phyloP scores from a whole-genome alignment of 2,113 vertebrate genomes.

The Smithornis capensis region DNA sequence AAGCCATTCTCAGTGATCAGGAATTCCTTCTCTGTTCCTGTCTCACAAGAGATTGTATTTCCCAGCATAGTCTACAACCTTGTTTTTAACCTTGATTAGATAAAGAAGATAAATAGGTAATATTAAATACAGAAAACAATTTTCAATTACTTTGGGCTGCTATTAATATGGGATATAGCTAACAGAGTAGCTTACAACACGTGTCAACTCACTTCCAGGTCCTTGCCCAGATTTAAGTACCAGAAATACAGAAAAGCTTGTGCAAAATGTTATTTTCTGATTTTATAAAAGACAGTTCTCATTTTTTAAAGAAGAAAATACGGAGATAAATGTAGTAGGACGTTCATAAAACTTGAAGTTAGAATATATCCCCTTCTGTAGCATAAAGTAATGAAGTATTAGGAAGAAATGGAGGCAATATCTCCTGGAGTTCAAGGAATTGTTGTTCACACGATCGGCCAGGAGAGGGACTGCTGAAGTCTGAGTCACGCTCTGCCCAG shows the following conservation, averaged over 20 bases:
- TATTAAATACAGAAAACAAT: not conserved
- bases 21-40: not conserved
- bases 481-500: not conserved
- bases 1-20: not conserved
- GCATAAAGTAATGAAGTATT: not conserved
- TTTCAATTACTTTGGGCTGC: not conserved
- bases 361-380: not conserved
- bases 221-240: not conserved
- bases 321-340: not conserved
- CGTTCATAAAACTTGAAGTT: not conserved
- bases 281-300: not conserved
- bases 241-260: not conserved
- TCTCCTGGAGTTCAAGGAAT: not conserved
- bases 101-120: not conserved
- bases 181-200: not conserved
- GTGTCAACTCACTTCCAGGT: not conserved
- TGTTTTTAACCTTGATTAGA: not conserved
- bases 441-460: conserved; percentile 22
- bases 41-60: not conserved
- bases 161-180: not conserved
- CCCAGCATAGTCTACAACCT: not conserved
- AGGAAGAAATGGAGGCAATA: not conserved
- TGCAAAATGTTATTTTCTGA: not conserved
- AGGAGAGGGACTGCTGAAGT: conserved; percentile 53
- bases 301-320: not conserved